phyloP scores from a whole-genome alignment of 2,113 vertebrate genomes.

The Amphiprion ocellaris region DNA sequence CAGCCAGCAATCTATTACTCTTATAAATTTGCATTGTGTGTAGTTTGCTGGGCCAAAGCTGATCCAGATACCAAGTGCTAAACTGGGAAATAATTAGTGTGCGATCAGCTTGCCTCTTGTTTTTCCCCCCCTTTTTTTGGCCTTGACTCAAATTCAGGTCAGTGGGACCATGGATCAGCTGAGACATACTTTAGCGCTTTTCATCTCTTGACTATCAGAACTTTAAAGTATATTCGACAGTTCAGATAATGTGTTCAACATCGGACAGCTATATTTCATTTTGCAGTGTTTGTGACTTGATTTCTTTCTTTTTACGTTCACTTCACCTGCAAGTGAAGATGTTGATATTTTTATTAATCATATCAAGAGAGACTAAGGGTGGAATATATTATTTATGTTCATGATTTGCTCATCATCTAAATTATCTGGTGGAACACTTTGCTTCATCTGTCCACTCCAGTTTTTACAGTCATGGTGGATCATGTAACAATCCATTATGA shows the following conservation, averaged over 20 bases:
- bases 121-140: no score
- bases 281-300: conserved; percentile 85
- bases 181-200: no score
- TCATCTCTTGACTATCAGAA: background rate
- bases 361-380: no score
- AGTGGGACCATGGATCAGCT: no score
- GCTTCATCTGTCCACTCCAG: background rate
- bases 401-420: no score
- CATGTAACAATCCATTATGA: no score
- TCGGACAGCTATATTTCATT: conserved; percentile 64
- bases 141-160: no score
- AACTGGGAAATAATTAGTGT: background rate
- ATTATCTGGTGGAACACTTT: no score
- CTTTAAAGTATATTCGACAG: conserved; percentile 7
- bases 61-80: conserved; percentile 1
- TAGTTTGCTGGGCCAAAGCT: background rate
- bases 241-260: conserved; percentile 55
- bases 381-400: no score
- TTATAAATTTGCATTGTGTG: background rate
- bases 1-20: background rate
- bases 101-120: background rate
- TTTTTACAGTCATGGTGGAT: background rate
- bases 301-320: conserved; percentile 47
- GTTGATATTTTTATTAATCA: conserved; percentile 28
- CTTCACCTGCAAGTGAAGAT: conserved; percentile 62